Evolutionary conservation across 2,888 invertebrate genomes (phyloP), one percentile per base, ranked within the genome.

Genomic region (Teleogryllus oceanicus): DNA sequence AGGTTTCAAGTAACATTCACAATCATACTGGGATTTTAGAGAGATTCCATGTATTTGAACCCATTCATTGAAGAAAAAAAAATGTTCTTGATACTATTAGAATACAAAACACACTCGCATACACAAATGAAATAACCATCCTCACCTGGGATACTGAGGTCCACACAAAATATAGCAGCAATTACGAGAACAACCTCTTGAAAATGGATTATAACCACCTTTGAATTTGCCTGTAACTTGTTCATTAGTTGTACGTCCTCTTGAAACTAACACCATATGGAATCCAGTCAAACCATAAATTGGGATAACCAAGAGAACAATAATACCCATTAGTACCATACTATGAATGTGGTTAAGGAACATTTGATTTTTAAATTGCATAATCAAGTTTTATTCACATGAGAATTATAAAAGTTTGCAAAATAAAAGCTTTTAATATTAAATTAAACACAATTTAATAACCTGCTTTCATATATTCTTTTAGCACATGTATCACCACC

Each of bases 221-320:
- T 97, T 96, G 90, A 99, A 99, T 90, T 99, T 99, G 81, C 98
- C 98, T 20, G 99, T 99, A 82, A 99, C 99, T 91, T 99, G 99
- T 89, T 99, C 99, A 89, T 99, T 99, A 83, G 99, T 99, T 80
- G 99, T 99, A 83, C 99, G 91, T 74, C 99, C 99, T 82, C 98
- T 90, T 50, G 97, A 94, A 80, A 99, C 98, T 84, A 99, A 91
- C 85, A 99, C 95, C 90, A 98, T 94, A 88, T 99, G 99, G 89
- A 99, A 99, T 82, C 96, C 96, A 82, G 99, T 98, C 86, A 99
- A 90, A 84, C 99, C 99, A 88, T 97, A 94, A 85, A 99, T 97
- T 82, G 99, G 99, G 87, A 99, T 95, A 85, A 97, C 94, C 85
- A 99, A 90, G 83, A 99, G 88, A 51, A 94, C 93, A 86, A 98